Conservation (phyloP, 2,113 vertebrate genomes). For the Euleptes europaea region DNA sequence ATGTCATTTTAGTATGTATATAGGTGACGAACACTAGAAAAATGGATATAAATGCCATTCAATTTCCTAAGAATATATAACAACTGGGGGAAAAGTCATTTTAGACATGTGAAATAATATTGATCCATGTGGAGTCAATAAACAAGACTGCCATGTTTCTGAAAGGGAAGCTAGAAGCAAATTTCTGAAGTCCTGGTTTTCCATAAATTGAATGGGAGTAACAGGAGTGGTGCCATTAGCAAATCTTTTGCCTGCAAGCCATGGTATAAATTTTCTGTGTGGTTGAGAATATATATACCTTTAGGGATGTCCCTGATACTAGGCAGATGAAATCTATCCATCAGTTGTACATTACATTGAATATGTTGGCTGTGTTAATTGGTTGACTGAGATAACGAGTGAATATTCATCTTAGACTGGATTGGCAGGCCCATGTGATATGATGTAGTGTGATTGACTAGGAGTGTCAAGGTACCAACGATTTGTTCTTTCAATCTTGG, state of each 20-base stretch:
- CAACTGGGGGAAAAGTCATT: not conserved
- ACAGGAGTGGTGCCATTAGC: not conserved
- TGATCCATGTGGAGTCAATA: not conserved
- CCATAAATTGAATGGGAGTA: not conserved
- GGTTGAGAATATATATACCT: not conserved
- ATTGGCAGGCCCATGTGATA: not conserved
- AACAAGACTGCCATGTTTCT: not conserved
- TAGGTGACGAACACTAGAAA: no score
- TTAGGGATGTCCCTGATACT: not conserved
- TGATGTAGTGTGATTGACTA: not conserved
- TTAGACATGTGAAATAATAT: not conserved
- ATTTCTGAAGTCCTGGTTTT: not conserved
- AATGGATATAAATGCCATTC: not conserved
- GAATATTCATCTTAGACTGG: not conserved
- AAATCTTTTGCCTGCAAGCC: not conserved
- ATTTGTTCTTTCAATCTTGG: not conserved
- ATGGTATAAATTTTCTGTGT: not conserved
- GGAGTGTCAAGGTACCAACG: not conserved
- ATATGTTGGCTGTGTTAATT: not conserved
- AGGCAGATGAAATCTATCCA: not conserved
- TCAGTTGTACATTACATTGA: not conserved
- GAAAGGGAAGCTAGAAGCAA: not conserved
- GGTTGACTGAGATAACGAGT: not conserved
- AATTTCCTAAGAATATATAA: not conserved
- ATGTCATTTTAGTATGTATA: no score